These are phyloP conservation scores for Meta bourneti DNA, from an alignment of 2,888 invertebrate genomes.

Conservation along the genomic window DNA sequence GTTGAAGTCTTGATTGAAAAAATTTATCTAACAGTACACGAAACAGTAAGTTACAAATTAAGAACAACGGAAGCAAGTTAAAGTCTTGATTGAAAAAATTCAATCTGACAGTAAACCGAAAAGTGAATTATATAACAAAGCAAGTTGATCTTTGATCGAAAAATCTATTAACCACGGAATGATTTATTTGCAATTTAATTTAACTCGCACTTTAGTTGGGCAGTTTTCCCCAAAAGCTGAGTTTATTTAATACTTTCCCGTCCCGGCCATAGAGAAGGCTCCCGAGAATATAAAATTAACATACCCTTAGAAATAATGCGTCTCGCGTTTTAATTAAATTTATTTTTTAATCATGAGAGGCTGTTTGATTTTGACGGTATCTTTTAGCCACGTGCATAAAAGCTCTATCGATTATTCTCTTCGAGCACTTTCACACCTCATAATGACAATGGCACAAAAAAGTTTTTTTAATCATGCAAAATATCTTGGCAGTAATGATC, in stretches of 20 bases:
- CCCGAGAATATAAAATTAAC: not conserved
- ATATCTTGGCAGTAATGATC: not conserved
- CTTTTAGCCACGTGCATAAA: not conserved
- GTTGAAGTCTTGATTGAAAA: too few species aligned
- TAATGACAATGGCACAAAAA: not conserved
- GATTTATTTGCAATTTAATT: not conserved
- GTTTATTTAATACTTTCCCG: not conserved
- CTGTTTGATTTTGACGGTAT: not conserved
- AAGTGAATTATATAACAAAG: not conserved
- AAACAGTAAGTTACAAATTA: too few species aligned
- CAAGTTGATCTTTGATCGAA: not conserved
- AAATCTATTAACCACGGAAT: not conserved
- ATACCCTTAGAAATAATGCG: not conserved
- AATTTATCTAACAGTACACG: too few species aligned
- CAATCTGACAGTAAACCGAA: too few species aligned
- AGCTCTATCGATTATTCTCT: not conserved
- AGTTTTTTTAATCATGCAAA: not conserved
- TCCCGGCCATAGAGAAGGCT: not conserved
- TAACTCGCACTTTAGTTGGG: not conserved
- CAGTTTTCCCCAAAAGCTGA: not conserved
- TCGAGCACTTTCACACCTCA: not conserved
- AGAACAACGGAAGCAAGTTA: too few species aligned
- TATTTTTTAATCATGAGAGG: not conserved
- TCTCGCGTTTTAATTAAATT: not conserved
- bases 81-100: too few species aligned